phyloP scores from a whole-genome alignment of 2,113 vertebrate genomes.

The Mastomys natalensis region DNA sequence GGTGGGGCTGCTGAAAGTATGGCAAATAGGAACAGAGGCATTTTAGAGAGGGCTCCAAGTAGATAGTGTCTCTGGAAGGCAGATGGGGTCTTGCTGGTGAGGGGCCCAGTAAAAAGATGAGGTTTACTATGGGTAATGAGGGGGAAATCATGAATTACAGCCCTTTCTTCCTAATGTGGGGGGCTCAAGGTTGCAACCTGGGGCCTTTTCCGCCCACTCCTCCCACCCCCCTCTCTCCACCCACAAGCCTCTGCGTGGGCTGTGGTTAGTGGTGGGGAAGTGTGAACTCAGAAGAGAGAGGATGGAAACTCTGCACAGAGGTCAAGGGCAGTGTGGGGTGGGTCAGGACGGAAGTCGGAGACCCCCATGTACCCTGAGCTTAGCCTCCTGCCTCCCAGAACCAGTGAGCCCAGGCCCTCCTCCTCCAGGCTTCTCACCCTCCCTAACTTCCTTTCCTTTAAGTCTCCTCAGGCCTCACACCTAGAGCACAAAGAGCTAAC shows the following conservation, averaged over 20 bases:
- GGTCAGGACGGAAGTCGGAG: conserved; percentile 80
- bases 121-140: not conserved
- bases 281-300: conserved; percentile 80
- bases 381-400: conserved; percentile 68
- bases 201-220: conserved; percentile 74
- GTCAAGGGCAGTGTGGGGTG: conserved; percentile 80
- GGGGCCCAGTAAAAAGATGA: not conserved
- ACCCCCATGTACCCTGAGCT: conserved; percentile 66
- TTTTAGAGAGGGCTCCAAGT: not conserved
- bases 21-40: not conserved
- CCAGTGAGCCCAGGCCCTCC: conserved; percentile 56
- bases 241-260: conserved; percentile 83
- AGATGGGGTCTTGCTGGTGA: not conserved
- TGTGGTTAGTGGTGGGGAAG: conserved; percentile 82
- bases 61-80: not conserved
- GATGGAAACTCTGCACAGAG: conserved; percentile 83
- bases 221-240: conserved; percentile 69
- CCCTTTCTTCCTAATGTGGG: conserved; percentile 57
- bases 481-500: conserved; percentile 24
- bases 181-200: conserved; percentile 65
- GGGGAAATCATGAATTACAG: not conserved
- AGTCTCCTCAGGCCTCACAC: conserved; percentile 40
- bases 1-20: not conserved
- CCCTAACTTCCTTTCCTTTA: conserved; percentile 78
- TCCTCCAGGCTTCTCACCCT: conserved; percentile 74